Percentiles rank a stretch among this genome's conserved stretches.
Conservation (phyloP, 2,797 vertebrate genomes). For the Etheostoma perlongum region DNA sequence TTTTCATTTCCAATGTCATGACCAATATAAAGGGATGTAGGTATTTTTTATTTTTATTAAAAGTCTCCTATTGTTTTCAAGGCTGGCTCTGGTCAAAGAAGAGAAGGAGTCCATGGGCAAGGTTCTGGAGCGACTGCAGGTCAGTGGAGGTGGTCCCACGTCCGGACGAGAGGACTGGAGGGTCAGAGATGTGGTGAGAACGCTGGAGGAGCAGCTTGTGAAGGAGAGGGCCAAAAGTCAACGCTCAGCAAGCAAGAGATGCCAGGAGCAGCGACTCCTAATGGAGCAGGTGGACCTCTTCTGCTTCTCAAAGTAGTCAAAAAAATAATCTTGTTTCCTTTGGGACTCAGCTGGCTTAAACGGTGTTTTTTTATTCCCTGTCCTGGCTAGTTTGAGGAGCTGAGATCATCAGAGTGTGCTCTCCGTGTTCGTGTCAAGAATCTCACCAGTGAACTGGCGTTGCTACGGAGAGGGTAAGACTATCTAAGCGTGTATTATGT, state of each 20-base stretch:
- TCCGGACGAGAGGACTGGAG: constrained; percentile 82
- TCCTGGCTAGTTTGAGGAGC: constrained; percentile 86
- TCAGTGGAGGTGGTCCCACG: constrained; percentile 65
- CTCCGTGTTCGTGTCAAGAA: constrained; percentile 89
- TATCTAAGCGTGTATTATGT: constrained; percentile 71
- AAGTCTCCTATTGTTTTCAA: constrained; percentile 48
- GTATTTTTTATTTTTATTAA: neutral
- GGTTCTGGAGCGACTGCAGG: constrained; percentile 83
- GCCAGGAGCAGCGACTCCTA: constrained; percentile 88
- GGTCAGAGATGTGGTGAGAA: constrained; percentile 83
- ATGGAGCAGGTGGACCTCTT: constrained; percentile 86
- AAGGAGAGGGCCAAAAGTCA: constrained; percentile 88
- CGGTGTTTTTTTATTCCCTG: neutral
- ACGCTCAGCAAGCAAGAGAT: constrained; percentile 81
- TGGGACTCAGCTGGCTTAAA: constrained; percentile 8
- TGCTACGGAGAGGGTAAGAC: constrained; percentile 89
- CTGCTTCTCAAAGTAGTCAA: neutral
- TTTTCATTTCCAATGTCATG: neutral
- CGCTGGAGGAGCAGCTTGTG: constrained; percentile 89
- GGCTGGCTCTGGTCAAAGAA: constrained; percentile 84
- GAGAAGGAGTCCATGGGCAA: constrained; percentile 88
- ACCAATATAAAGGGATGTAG: neutral
- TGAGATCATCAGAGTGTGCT: constrained; percentile 87
- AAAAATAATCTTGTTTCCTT: neutral
- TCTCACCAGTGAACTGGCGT: constrained; percentile 88